Base-by-base conservation (phyloP, 2,797 vertebrate genomes). In the Psittacula echo region DNA sequence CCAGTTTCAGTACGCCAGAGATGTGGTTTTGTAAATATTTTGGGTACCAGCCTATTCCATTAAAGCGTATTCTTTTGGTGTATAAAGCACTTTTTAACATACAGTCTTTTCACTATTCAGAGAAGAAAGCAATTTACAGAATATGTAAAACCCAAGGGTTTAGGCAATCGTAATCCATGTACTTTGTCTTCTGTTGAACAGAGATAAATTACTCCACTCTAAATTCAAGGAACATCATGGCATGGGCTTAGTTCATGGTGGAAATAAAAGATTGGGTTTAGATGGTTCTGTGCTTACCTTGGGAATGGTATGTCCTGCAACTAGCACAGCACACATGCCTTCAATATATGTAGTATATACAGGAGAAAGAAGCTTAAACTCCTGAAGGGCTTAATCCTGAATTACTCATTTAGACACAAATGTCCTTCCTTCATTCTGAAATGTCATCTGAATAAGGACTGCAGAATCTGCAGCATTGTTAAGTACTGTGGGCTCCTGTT, bases 181-280 rank as follows among this genome's bases (percentile, higher is more conserved):
- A 56, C 87, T 95, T 87, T 92, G 26, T 90, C 81, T 86, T 94
- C 93, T 94, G 86, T 42, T 82, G 68, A 94, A 80, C 64, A 79
- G 78, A 91, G 84, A 90, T 77, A 88, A 90, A 85, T 82, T 86
- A 80, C 50, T 86, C 53, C 44, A 66, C 79, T 87, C n/a, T 45
- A 79, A 94, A 23, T 54, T 67, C 39, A 91, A 89, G 72, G 29
- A n/a, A 80, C 7, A 4, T 75, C 48, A 74, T 64, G 24, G 58
- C 30, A 72, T n/a, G 30, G 37, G 44, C 66, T 88, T 75, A 81
- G 77, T 29, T 86, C 5, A 3, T 21, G 17, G 39, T 70, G 34
- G 79, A 77, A 96, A 87, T 60, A 62, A 76, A 88, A 82, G 47
- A 27, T 42, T 87, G 47, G 5, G 5, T 91, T 91, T 77, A 74